Evolutionary conservation across 2,797 vertebrate species (phyloP).

Genomic region (Hipposideros larvatus): DNA sequence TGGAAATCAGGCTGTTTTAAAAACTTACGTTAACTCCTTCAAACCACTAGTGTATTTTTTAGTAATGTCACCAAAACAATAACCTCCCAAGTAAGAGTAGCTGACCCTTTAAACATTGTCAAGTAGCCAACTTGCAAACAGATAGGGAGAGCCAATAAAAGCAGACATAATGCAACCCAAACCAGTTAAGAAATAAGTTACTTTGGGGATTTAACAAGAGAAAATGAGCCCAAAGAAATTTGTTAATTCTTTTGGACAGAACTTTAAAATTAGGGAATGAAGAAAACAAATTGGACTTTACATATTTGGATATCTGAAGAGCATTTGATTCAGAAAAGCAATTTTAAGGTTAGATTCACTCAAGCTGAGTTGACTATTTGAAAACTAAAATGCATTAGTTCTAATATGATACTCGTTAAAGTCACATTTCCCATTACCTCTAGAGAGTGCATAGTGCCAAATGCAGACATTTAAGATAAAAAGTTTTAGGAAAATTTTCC

Average conservation of each 20-base stretch:
- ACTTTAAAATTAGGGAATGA: conserved; percentile 63
- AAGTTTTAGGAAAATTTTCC: conserved; percentile 58
- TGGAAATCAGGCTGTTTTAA: conserved; percentile 45
- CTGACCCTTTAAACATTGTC: not conserved
- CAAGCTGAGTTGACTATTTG: conserved; percentile 54
- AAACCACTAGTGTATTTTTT: not conserved
- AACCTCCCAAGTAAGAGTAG: conserved; percentile 17
- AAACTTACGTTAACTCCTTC: conserved; percentile 72
- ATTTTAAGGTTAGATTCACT: conserved; percentile 71
- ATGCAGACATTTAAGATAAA: conserved; percentile 36
- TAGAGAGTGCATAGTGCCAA: conserved; percentile 26
- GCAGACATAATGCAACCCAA: conserved; percentile 29
- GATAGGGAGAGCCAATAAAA: conserved; percentile 49
- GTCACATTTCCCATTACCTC: conserved; percentile 43
- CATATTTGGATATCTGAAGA: conserved; percentile 72
- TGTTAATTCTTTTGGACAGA: conserved; percentile 75
- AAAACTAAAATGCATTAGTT: not conserved
- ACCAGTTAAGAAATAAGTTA: conserved; percentile 67
- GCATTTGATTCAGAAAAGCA: conserved; percentile 66
- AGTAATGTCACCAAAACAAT: not conserved
- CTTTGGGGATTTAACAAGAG: conserved; percentile 72
- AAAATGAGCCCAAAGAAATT: conserved; percentile 60
- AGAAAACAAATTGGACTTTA: conserved; percentile 75
- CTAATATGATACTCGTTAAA: conserved; percentile 9
- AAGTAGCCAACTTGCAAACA: not conserved